A percentile compares a stretch with the other conserved stretches of the same genome.
Evolutionary conservation across 2,888 invertebrate species (phyloP).

Genomic region (Itoplectis maculator): DNA sequence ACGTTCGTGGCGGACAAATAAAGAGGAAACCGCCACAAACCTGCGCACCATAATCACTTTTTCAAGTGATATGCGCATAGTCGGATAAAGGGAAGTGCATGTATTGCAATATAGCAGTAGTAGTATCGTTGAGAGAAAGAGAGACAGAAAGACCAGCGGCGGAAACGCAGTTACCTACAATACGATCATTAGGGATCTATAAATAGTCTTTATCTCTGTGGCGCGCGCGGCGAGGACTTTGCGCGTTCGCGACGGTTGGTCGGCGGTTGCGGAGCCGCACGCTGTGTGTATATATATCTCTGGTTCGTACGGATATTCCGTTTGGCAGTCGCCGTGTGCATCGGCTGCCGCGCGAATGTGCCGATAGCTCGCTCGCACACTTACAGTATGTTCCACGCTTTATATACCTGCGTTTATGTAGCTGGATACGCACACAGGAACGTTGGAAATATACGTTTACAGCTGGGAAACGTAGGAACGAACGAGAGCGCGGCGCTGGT

Average conservation of each 20-base stretch:
- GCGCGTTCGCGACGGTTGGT: constrained; percentile 19
- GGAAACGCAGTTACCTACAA: constrained; percentile 54
- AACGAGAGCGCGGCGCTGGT: constrained; percentile 61
- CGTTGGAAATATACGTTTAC: neutral
- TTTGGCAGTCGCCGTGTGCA: constrained; percentile 23
- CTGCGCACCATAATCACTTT: neutral
- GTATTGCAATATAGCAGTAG: constrained; percentile 49
- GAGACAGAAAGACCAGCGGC: constrained; percentile 20
- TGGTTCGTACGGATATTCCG: constrained; percentile 17
- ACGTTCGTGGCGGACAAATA: neutral
- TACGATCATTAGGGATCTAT: constrained; percentile 68
- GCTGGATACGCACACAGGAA: neutral
- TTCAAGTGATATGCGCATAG: too few relatives aligned
- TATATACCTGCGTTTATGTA: constrained; percentile 12
- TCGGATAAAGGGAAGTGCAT: constrained; percentile 17
- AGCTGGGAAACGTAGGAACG: constrained; percentile 40
- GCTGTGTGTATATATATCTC: constrained; percentile 31
- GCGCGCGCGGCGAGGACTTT: constrained; percentile 47
- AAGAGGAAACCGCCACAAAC: too few relatives aligned
- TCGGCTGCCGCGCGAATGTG: constrained; percentile 44
- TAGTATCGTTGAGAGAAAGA: too few relatives aligned
- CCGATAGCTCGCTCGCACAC: constrained; percentile 18
- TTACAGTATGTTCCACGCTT: neutral
- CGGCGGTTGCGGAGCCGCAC: too few relatives aligned
- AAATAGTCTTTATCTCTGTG: constrained; percentile 66